Base-by-base conservation (phyloP, 2,797 vertebrate genomes). In the Staurois parvus region DNA sequence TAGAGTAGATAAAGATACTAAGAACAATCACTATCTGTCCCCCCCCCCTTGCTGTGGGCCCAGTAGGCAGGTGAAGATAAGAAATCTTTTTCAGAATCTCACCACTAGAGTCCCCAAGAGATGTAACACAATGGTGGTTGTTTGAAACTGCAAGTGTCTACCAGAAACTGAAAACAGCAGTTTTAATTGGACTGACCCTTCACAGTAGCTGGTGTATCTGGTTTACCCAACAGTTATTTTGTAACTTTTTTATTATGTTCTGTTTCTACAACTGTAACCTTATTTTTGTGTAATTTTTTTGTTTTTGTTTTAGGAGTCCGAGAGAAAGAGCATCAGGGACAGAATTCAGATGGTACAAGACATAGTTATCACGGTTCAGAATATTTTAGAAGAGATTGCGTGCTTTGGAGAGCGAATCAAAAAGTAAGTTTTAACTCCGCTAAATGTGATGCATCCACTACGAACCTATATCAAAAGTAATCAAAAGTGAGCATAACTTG, bases 301-400 rank as follows among this genome's bases (percentile, higher is more conserved):
- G 92, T 88, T 8, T 87, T 67, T n/a, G 86, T 84, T 1, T 78
- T 82, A 99, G 98, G 98, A 99, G 89, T 91, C 94, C 0, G 97
- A 96, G 85, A 98, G 96, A 93, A 99, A 96, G 87, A 97, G 98
- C 30, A 90, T 99, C 89, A 97, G 97, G 91, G 97, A 99, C 72
- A 97, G 99, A 93, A 96, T 99, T 91, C 95, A 98, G 87, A 99
- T 98, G 97, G 96, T 99, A 76, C 98, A 99, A 81, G 98, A 99
- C 88, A 96, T 99, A 85, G 95, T 99, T 45, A 92, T 99, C 89
- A 94, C 91, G 1, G 97, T 99, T 88, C 98, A 99, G 89, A 97
- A 91, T 48, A 88, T 97, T 89, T 90, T 99, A 90, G 98, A 97
- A 87, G 97, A 98, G 92, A 88, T 96, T 4, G 97, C 97, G 69